A percentile compares a stretch with the other conserved stretches of the same genome.
Conservation (phyloP, 2,888 invertebrate genomes). For the Hypomecis punctinalis region DNA sequence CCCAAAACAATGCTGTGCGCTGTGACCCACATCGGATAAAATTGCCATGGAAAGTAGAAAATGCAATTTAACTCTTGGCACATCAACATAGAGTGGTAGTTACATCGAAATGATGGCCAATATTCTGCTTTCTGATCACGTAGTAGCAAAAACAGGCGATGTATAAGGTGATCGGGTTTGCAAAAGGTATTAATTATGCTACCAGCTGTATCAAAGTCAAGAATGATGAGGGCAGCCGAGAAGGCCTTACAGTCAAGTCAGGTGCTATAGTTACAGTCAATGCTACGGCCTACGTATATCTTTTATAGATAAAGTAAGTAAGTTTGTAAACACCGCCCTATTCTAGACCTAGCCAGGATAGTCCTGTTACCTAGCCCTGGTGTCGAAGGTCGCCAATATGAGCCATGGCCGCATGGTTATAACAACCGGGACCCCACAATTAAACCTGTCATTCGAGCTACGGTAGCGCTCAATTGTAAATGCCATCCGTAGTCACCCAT, state of each 20-base stretch:
- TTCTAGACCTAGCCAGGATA: no score
- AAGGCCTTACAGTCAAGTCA: conserved; percentile 11
- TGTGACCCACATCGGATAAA: conserved; percentile 38
- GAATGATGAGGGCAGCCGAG: conserved; percentile 16
- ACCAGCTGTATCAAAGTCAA: conserved; percentile 16
- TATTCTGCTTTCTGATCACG: conserved; percentile 38
- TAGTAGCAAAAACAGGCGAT: conserved; percentile 36
- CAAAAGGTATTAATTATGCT: conserved; percentile 19
- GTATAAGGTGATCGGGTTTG: conserved; percentile 21
- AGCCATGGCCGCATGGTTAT: no score
- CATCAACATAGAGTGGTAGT: conserved; percentile 6
- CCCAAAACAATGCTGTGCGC: conserved; percentile 26
- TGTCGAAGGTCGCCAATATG: no score
- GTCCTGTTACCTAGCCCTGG: no score
- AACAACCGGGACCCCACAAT: no score
- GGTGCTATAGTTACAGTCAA: conserved; percentile 13
- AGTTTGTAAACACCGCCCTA: no score
- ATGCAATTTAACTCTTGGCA: conserved; percentile 6
- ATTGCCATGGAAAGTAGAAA: conserved; percentile 9
- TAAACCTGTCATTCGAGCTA: no score
- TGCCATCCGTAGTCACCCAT: no score
- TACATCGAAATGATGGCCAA: background rate
- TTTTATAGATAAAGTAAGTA: background rate
- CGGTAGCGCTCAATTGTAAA: no score
- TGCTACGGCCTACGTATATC: background rate